Percentiles rank a stretch among this genome's conserved stretches.
Conservation (phyloP, 2,113 vertebrate genomes). For the Misgurnus mizolepis region DNA sequence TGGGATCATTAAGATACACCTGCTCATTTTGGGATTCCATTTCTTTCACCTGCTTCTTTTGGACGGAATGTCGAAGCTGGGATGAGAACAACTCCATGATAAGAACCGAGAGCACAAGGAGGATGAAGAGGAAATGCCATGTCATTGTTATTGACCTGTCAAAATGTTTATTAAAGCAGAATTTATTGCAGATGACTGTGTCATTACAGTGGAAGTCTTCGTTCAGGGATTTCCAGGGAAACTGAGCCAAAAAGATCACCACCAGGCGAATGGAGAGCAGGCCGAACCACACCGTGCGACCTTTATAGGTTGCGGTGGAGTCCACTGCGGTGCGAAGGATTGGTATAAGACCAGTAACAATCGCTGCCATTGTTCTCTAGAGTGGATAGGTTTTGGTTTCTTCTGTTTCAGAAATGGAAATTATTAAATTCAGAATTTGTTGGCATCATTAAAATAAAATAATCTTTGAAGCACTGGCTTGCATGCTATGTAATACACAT, state of each 20-base stretch:
- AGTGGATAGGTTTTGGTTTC: neutral
- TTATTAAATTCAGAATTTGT: too few species aligned
- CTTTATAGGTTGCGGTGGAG: conserved; percentile 54
- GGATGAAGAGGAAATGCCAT: conserved; percentile 61
- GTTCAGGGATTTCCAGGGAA: conserved; percentile 51
- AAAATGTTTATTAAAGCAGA: conserved; percentile 57
- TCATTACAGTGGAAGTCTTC: conserved; percentile 58
- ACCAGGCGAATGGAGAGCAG: conserved; percentile 58
- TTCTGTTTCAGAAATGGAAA: neutral
- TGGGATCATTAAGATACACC: neutral
- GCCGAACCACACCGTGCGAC: conserved; percentile 60
- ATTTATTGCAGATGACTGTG: conserved; percentile 9
- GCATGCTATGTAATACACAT: too few species aligned
- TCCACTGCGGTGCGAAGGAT: conserved; percentile 53
- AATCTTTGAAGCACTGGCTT: too few species aligned
- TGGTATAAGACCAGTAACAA: conserved; percentile 64
- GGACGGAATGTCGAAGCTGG: conserved; percentile 45
- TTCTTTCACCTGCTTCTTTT: conserved; percentile 47
- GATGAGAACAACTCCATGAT: conserved; percentile 65
- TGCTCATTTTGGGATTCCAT: conserved; percentile 16
- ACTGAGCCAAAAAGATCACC: conserved; percentile 56
- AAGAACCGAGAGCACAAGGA: conserved; percentile 59
- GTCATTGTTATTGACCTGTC: conserved; percentile 36
- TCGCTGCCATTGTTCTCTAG: conserved; percentile 59
- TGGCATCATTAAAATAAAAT: too few species aligned